A percentile compares a stretch with the other conserved stretches of the same genome.
Evolutionary conservation across 1,140 invertebrate species (phyloP).

Genomic region (Phthorimaea operculella): DNA sequence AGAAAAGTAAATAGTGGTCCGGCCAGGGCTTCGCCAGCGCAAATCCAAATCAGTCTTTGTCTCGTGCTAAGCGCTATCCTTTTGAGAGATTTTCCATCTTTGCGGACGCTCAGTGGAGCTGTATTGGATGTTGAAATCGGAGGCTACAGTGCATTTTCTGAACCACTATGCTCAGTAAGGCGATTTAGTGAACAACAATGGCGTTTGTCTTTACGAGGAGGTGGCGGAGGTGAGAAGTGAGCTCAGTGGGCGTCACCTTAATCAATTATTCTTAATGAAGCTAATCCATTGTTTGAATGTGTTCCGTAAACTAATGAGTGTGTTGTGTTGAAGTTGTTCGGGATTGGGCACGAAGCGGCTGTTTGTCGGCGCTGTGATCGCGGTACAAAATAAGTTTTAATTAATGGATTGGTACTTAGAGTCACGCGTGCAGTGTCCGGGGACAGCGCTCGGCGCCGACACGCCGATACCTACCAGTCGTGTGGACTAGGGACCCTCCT

Average conservation of each 20-base stretch:
- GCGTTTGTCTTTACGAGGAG: not conserved
- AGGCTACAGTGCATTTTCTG: conserved; percentile 23
- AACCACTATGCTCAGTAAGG: conserved; percentile 7
- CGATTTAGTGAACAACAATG: not conserved
- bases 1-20: conserved; percentile 59
- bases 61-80: conserved; percentile 57
- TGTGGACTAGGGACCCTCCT: not conserved
- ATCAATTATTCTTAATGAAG: conserved; percentile 27
- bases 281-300: conserved; percentile 34
- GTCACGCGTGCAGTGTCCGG: conserved; percentile 33
- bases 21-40: conserved; percentile 39
- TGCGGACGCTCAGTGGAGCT: conserved; percentile 43
- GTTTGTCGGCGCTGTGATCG: conserved; percentile 31
- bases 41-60: conserved; percentile 64
- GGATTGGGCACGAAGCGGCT: conserved; percentile 12
- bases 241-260: not conserved
- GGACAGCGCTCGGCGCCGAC: conserved; percentile 7
- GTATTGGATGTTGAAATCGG: conserved; percentile 43
- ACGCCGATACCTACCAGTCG: not conserved
- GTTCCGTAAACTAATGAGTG: conserved; percentile 25
- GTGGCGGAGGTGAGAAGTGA: not conserved
- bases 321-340: conserved; percentile 31
- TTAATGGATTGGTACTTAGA: conserved; percentile 56
- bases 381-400: conserved; percentile 59
- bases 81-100: conserved; percentile 63